A percentile compares a stretch with the other conserved stretches of the same genome.
phyloP scores from a whole-genome alignment of 2,888 invertebrate genomes.

The Catotricha subobsoleta region DNA sequence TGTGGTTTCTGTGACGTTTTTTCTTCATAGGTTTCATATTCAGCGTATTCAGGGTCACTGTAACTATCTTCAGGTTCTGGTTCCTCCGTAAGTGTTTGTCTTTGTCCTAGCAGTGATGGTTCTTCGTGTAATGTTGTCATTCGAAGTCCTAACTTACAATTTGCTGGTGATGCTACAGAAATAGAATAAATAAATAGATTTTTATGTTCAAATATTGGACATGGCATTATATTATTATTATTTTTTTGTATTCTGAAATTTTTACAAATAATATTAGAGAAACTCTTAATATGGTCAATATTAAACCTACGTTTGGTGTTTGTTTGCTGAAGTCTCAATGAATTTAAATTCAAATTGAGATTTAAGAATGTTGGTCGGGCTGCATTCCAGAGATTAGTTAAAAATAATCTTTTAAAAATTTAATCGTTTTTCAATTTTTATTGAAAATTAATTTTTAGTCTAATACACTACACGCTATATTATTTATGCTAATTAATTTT shows the following conservation, averaged over 20 bases:
- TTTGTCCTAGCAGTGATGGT: conserved; percentile 36
- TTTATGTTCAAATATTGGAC: neutral
- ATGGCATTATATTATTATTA: neutral
- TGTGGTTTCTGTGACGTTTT: conserved; percentile 21
- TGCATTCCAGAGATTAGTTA: conserved; percentile 37
- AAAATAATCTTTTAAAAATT: neutral
- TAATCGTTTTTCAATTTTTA: too few relatives aligned
- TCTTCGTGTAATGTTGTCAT: conserved; percentile 91
- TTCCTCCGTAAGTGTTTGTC: conserved; percentile 31
- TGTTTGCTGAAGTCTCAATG: conserved; percentile 71
- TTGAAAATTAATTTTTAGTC: too few relatives aligned
- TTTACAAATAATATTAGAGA: too few relatives aligned
- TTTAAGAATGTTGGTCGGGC: conserved; percentile 97
- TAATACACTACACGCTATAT: too few relatives aligned
- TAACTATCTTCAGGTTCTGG: conserved; percentile 24
- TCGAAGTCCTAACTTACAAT: conserved; percentile 64
- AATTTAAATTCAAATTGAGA: conserved; percentile 87
- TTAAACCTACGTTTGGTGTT: conserved; percentile 67
- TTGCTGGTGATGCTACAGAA: conserved; percentile 57
- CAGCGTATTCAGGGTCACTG: conserved; percentile 30
- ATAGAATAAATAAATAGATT: conserved; percentile 6
- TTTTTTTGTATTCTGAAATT: neutral
- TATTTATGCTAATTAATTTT: too few relatives aligned
- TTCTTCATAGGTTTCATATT: conserved; percentile 25
- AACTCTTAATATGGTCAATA: too few relatives aligned